Percentiles rank a stretch among this genome's conserved stretches.
Conservation (phyloP, 2,888 invertebrate species). For the Pseudococcus longispinus region DNA sequence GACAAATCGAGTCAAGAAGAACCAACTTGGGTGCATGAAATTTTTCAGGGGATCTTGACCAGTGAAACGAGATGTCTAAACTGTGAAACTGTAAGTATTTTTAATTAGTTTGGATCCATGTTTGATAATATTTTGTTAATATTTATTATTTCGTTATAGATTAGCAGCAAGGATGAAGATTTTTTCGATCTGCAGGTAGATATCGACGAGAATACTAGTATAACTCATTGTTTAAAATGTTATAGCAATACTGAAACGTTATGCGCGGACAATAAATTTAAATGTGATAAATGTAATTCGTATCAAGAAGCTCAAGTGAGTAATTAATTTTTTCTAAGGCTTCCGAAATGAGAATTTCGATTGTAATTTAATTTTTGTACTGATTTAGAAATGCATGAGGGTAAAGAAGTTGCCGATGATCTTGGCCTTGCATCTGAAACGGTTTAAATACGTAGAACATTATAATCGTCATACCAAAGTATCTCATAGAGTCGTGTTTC, state of each 20-base stretch:
- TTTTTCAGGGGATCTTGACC: slow-evolving; percentile 98
- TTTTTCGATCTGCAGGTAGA: slow-evolving; percentile 99
- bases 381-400: slow-evolving; percentile 84
- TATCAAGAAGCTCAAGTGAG: slow-evolving; percentile 94
- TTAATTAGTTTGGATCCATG: slow-evolving; percentile 33
- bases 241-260: slow-evolving; percentile 99
- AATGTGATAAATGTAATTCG: slow-evolving; percentile 98
- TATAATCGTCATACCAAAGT: slow-evolving; percentile 98
- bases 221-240: slow-evolving; percentile 96
- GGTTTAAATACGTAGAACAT: slow-evolving; percentile 98
- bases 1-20: slow-evolving; percentile 68
- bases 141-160: slow-evolving; percentile 62
- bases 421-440: slow-evolving; percentile 94
- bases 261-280: slow-evolving; percentile 99
- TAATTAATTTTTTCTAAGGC: slow-evolving; percentile 1
- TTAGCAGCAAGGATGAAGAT: slow-evolving; percentile 98
- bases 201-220: slow-evolving; percentile 98
- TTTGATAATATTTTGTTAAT: neutral
- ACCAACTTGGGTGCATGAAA: slow-evolving; percentile 99
- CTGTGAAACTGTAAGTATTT: slow-evolving; percentile 86
- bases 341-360: neutral
- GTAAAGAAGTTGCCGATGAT: slow-evolving; percentile 98
- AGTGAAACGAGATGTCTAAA: slow-evolving; percentile 99
- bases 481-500: slow-evolving; percentile 98
- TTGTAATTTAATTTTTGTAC: neutral